Conservation (phyloP, 2,113 vertebrate species). For the Mus spicilegus region DNA sequence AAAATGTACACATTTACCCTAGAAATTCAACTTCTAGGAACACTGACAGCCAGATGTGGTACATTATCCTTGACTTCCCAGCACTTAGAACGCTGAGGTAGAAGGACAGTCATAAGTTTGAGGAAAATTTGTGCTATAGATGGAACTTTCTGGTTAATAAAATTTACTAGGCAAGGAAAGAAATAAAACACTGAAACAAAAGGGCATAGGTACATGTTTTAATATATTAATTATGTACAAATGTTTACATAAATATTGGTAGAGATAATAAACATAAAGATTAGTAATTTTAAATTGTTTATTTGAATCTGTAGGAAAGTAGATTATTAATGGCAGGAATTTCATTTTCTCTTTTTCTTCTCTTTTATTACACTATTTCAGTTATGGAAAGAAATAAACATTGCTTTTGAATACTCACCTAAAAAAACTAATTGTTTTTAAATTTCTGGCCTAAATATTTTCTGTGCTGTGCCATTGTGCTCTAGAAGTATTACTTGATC, state of each 20-base stretch:
- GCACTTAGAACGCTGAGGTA: background rate
- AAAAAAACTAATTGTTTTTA: background rate
- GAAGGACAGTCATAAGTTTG: background rate
- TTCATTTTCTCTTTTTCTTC: background rate
- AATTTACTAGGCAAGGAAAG: background rate
- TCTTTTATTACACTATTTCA: background rate
- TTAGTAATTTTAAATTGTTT: background rate
- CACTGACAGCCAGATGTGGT: background rate
- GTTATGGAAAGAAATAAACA: background rate
- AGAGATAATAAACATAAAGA: background rate
- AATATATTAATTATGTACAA: background rate
- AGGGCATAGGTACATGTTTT: background rate
- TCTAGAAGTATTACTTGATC: background rate
- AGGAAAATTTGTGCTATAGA: background rate
- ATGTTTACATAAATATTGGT: background rate
- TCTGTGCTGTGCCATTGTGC: background rate
- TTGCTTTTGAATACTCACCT: background rate
- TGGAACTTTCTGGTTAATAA: background rate
- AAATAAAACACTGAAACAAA: background rate
- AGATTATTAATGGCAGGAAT: background rate
- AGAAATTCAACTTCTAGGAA: background rate
- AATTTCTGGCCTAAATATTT: background rate
- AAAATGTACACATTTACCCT: background rate
- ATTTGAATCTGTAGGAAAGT: background rate
- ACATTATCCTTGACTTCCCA: background rate